phyloP scores from a whole-genome alignment of 1,140 invertebrate species.

The Rhagoletis pomonella region DNA sequence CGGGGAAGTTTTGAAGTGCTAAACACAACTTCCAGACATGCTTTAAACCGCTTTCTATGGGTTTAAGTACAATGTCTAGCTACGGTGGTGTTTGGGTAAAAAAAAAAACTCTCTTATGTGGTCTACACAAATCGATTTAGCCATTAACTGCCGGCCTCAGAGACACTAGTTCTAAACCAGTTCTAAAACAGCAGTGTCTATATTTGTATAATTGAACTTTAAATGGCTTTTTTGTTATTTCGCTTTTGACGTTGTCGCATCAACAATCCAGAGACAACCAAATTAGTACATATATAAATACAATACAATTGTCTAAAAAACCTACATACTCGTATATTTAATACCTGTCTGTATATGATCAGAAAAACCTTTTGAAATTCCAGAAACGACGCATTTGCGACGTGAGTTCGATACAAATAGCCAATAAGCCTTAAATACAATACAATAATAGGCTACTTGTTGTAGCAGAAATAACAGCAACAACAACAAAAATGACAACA shows the following conservation, averaged over 20 bases:
- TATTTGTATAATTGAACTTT: background rate
- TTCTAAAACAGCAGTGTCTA: no score
- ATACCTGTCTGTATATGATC: no score
- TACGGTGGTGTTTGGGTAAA: no score
- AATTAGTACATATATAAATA: background rate
- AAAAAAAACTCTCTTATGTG: no score
- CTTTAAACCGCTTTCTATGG: no score
- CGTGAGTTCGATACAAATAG: conserved; percentile 45
- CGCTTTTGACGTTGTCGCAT: background rate
- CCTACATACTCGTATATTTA: no score
- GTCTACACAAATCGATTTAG: no score
- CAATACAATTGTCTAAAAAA: background rate
- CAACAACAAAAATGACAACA: background rate
- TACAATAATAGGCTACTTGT: background rate
- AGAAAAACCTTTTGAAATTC: conserved; percentile 38
- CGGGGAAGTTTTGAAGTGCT: no score
- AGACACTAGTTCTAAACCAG: no score
- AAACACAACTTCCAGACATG: no score
- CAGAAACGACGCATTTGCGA: conserved; percentile 35
- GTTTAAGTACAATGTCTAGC: no score
- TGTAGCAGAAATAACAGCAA: background rate
- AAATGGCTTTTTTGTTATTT: background rate
- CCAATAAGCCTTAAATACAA: background rate
- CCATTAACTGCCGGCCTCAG: no score
- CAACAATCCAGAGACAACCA: background rate